Base-by-base conservation (phyloP, 2,888 invertebrate genomes). In the Stenodema calcarata region DNA sequence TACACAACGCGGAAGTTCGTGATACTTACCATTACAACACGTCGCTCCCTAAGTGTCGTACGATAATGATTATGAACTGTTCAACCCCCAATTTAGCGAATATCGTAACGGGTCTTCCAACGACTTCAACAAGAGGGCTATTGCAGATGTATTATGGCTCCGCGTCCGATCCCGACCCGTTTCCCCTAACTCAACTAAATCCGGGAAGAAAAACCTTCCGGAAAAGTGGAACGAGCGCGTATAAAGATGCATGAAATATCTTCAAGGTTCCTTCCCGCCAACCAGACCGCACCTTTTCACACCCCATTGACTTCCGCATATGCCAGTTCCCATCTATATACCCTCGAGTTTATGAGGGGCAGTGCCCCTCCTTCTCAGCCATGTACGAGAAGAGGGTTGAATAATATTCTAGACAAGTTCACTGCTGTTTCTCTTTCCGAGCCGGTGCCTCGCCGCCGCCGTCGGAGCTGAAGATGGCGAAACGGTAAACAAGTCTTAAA, bases 271-370 rank as follows among this genome's bases (percentile, higher is more conserved):
- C 30, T 44, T 80, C 80, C 80, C 78, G 11, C 44, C 78, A 42
- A 23, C 78, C 18, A 47, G 28, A 80, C 44, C 47, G 47, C 50
- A 80, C 80, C 80, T 80, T 80, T 80, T 80, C 80, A 80, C 80
- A 80, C 80, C 80, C 80, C 80, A 80, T 80, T 80, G 80, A 80
- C 80, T 80, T 80, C 80, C 80, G 80, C 80, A 80, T 80, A 50
- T 80, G 80, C 80, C 80, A 50, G 80, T 80, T 80, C 80, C 80
- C 80, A 80, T 80, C 50, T 80, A 47, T 79, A 42, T 44, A 44
- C 23, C 44, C 44, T 42, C n/a, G 80, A 47, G 28, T 80, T 80
- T 80, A 80, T 80, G 50, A 47, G 50, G 80, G 80, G 80, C 80
- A 44, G 50, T 42, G 41, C 27, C 80, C 50, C 80, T 47, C 80